Percentiles rank a stretch among this genome's conserved stretches.
Conservation (phyloP, 1,140 invertebrate genomes). For the Cydia splendana region DNA sequence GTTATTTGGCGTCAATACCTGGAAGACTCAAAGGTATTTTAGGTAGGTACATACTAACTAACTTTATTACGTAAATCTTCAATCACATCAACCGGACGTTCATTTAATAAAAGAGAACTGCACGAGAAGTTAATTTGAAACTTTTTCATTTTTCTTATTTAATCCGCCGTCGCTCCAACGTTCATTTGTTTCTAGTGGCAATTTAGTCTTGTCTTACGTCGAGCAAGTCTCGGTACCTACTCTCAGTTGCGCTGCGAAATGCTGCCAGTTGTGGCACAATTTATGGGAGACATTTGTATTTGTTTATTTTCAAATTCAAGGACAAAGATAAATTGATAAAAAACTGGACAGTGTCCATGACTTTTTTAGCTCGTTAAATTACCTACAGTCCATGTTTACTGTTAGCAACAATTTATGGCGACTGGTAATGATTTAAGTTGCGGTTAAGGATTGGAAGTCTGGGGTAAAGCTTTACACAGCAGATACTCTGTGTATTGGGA, state of each 20-base stretch:
- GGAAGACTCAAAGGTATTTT: too few relatives aligned
- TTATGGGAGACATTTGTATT: slow-evolving; percentile 12
- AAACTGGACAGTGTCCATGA: background rate
- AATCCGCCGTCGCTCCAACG: background rate
- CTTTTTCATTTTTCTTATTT: slow-evolving; percentile 29
- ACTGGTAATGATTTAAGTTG: too few relatives aligned
- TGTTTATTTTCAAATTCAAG: slow-evolving; percentile 5
- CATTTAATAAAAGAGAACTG: background rate
- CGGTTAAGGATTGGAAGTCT: too few relatives aligned
- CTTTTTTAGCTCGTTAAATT: background rate
- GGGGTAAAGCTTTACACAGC: too few relatives aligned
- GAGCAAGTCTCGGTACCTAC: slow-evolving; percentile 12
- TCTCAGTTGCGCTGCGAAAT: background rate
- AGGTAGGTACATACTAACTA: background rate
- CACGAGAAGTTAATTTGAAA: slow-evolving; percentile 12
- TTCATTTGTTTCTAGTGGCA: slow-evolving; percentile 27
- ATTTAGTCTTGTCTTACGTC: slow-evolving; percentile 10
- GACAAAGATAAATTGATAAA: background rate
- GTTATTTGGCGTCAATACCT: too few relatives aligned
- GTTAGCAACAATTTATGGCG: too few relatives aligned
- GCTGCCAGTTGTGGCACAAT: slow-evolving; percentile 12
- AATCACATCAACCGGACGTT: background rate
- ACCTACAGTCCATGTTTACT: too few relatives aligned
- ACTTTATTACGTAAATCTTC: background rate
- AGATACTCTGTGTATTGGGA: too few relatives aligned